Base-by-base conservation (phyloP, 2,888 invertebrate genomes). In the Podabrus alpinus region DNA sequence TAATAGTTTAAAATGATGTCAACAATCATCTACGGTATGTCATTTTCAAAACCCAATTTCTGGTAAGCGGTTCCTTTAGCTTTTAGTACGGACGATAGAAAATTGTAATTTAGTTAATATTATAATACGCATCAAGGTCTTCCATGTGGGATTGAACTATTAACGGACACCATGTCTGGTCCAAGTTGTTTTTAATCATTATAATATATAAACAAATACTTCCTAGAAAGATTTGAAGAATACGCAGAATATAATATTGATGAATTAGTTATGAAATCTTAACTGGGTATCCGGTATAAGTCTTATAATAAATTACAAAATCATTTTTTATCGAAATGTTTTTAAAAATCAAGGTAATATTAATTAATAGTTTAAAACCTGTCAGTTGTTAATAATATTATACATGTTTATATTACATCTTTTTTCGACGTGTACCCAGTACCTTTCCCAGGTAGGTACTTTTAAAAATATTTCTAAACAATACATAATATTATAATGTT, bases 101-200 rank as follows among this genome's bases (percentile, higher is more conserved):
- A 45, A 45, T n/a, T 45, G 7, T 45, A 45, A 45, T 45, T 45
- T 45, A n/a, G n/a, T 45, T 45, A n/a, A 45, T n/a, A n/a, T 45
- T 45, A 45, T 45, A 45, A 45, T 45, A n/a, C 45, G 45, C 45
- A 45, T 69, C 69, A 59, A 25, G 61, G 5, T 21, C 10, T 64
- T 17, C 19, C 19, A 71, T 67, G 71, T 13, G 71, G 71, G 67
- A 60, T 71, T 71, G 17, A 24, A 67, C 71, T 71, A 67, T 16
- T 25, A 59, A 7, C 59, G 67, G 60, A 60, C 70, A 70, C 11
- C 15, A 19, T 17, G 71, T 71, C 71, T 71, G 59, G 71, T 21
- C 15, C 15, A 15, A 59, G 15, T 29, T 21, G 29, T 45, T 70
- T 45, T n/a, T 45, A 61, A 61, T 61, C 17, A 13, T 61, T 24